Evolutionary conservation across 2,797 vertebrate species (phyloP), one percentile per base, ranked within the genome.

Genomic region (Sebastes cheni): DNA sequence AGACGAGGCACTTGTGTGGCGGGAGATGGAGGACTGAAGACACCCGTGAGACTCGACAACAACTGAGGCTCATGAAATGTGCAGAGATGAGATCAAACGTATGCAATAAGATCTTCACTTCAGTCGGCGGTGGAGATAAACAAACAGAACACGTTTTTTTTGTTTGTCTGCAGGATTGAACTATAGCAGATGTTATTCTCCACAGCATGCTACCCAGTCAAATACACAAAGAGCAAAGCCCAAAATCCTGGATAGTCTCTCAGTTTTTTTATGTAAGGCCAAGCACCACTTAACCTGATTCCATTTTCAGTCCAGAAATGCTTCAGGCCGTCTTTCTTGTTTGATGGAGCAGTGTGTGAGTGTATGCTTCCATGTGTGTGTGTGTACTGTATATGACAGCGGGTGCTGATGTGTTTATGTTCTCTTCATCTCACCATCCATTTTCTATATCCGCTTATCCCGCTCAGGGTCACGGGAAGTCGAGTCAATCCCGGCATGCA

Each of bases 391-490:
- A n/a, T 66, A 32, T 30, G 55, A 71, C 25, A 52, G 10, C 9
- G 8, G 10, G 10, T 46, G 50, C 13, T 52, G 50, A 8, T 30
- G 68, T 77, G 66, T 85, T 77, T 81, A 85, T 42, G 25, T 76
- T 77, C 18, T 55, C 22, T 67, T 79, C 22, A 77, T 81, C 59
- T 62, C 39, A 69, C 68, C 75, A 65, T 74, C 64, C 22, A 79
- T 88, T 88, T 82, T 75, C 55, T 79, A 72, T 73, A 86, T 86
- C 70, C 12, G 39, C 58, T 76, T 81, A 82, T 89, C 54, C 39
- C 36, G 22, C 79, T 86, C 80, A 79, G 58, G 84, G 79, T 89
- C 86, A 82, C 32, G 27, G 82, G 79, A 87, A 84, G 68, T 77
- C 68, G 64, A 76, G 32, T 54, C 68, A 72, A 75, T 89, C 84